These are phyloP conservation scores for Trididemnum nubilum DNA, from an alignment of 23 tunicate genomes.

Conservation along the genomic window DNA sequence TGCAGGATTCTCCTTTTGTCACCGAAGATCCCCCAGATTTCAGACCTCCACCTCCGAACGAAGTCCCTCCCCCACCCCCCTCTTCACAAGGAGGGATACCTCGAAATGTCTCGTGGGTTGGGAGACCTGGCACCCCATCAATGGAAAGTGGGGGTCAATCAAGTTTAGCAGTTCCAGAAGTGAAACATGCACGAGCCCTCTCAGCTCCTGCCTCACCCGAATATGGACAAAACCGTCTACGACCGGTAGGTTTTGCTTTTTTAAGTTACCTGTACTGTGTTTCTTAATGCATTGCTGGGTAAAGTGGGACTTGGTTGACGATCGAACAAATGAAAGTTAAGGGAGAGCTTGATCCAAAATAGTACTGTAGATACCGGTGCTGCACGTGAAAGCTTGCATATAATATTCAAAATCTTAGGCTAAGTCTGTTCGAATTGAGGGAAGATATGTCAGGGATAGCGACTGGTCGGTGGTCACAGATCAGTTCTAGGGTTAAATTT, in stretches of 20 bases:
- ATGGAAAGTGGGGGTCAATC: background rate
- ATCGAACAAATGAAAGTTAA: too few species aligned
- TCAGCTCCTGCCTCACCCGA: conserved; percentile 64
- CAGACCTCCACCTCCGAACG: conserved; percentile 56
- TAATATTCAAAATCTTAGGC: too few species aligned
- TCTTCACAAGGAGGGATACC: background rate
- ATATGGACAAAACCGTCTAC: conserved; percentile 4
- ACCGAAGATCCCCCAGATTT: conserved; percentile 46
- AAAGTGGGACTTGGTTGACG: too few species aligned
- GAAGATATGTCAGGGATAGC: too few species aligned
- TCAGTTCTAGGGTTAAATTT: too few species aligned
- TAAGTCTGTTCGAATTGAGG: too few species aligned
- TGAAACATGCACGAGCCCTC: conserved; percentile 39
- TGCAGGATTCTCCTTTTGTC: conserved; percentile 1
- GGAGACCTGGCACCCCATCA: conserved; percentile 5
- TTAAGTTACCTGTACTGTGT: background rate
- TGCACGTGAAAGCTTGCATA: too few species aligned
- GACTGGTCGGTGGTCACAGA: too few species aligned
- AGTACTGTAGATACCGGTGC: too few species aligned
- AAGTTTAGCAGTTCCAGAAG: conserved; percentile 26
- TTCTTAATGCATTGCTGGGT: background rate
- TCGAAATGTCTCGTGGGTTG: background rate
- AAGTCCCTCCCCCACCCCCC: conserved; percentile 47
- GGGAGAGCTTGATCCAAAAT: too few species aligned
- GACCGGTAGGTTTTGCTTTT: conserved; percentile 39